Evolutionary conservation across 2,888 invertebrate species (phyloP).

Genomic region (Drymonia ruficornis): DNA sequence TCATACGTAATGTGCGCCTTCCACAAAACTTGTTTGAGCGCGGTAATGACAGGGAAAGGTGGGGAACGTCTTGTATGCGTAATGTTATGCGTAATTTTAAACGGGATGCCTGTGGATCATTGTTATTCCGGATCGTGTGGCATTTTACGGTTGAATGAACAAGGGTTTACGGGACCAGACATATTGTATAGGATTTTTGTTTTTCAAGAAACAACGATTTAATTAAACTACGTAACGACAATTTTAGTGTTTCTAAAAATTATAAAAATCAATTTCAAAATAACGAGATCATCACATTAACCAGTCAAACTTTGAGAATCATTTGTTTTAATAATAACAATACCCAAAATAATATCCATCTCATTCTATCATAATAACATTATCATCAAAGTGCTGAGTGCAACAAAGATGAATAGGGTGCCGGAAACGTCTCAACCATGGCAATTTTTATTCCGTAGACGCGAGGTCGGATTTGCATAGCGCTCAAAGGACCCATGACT

Average conservation of each 20-base stretch:
- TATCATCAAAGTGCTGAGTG: background rate
- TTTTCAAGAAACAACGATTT: no score
- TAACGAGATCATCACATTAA: no score
- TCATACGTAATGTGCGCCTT: constrained; percentile 28
- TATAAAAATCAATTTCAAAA: no score
- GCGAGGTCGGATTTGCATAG: constrained; percentile 3
- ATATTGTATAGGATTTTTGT: background rate
- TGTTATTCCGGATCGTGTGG: background rate
- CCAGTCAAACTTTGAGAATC: no score
- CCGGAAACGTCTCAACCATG: background rate
- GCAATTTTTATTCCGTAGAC: constrained; percentile 3
- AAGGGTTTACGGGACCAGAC: background rate
- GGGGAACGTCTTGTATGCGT: constrained; percentile 34
- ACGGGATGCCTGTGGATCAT: constrained; percentile 15
- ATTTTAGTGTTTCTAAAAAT: no score
- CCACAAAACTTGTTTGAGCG: constrained; percentile 32
- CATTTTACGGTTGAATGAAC: background rate
- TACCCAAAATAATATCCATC: background rate
- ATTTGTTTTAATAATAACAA: no score
- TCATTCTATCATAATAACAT: background rate
- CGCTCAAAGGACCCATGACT: constrained; percentile 1
- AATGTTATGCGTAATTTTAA: constrained; percentile 38
- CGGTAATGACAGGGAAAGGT: constrained; percentile 25
- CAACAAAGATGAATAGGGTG: background rate
- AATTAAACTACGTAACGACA: no score